A percentile compares a stretch with the other conserved stretches of the same genome.
Evolutionary conservation across 2,113 vertebrate genomes (phyloP).

Genomic region (Chiloscyllium plagiosum): DNA sequence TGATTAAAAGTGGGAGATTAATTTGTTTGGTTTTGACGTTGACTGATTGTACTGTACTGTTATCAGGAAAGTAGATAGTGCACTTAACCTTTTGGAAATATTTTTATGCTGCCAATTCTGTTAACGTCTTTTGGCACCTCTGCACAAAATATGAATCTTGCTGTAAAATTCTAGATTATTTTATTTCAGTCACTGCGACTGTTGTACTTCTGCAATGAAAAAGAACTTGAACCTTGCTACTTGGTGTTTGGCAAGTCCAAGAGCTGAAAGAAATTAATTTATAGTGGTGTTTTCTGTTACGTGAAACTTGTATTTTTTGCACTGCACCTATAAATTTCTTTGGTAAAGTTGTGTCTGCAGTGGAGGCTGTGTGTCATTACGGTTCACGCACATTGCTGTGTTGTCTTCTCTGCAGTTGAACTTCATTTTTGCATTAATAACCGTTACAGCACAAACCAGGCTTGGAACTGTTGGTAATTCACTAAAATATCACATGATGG

Average conservation of each 20-base stretch:
- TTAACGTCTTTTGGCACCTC: not conserved
- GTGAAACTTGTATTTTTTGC: not conserved
- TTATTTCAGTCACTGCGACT: not conserved
- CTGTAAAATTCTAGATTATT: not conserved
- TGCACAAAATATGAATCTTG: not conserved
- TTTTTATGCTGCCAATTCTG: not conserved
- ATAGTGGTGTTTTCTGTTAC: not conserved
- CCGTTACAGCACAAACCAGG: not conserved
- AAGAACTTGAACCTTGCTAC: not conserved
- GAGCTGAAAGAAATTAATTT: not conserved
- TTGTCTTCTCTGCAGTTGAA: not conserved
- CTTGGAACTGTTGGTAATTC: not conserved
- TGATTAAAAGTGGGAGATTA: slow-evolving; percentile 1
- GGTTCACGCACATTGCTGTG: not conserved
- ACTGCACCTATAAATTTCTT: not conserved
- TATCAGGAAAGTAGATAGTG: not conserved
- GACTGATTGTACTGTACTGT: not conserved
- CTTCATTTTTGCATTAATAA: not conserved
- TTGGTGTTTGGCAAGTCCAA: not conserved
- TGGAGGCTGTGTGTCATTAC: not conserved
- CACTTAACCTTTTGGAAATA: not conserved
- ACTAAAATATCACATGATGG: not conserved
- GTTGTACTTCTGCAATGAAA: not conserved
- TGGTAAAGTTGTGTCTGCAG: not conserved
- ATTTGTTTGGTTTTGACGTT: not conserved